Evolutionary conservation across 2,888 invertebrate species (phyloP).

Genomic region (Patella pellucida): DNA sequence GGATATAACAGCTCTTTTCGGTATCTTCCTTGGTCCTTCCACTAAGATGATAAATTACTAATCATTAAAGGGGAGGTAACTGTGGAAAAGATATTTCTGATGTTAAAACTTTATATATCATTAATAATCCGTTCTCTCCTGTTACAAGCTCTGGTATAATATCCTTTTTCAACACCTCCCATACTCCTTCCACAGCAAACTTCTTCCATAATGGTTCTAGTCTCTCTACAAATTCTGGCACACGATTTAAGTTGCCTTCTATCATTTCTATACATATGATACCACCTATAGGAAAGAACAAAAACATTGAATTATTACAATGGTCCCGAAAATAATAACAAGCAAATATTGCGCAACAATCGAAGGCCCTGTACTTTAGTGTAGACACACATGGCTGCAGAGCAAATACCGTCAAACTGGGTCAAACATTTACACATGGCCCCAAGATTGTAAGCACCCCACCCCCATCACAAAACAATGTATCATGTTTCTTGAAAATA

Average conservation of each 20-base stretch:
- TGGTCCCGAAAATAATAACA: no score
- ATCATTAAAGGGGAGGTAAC: neutral
- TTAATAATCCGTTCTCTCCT: neutral
- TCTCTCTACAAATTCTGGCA: conserved; percentile 1
- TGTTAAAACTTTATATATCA: neutral
- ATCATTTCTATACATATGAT: conserved; percentile 6
- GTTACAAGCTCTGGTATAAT: neutral
- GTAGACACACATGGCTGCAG: no score
- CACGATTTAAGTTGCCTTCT: neutral
- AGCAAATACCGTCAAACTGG: no score
- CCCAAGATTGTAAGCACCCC: no score
- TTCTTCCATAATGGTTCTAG: conserved; percentile 6
- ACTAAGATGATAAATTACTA: neutral
- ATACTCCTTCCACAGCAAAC: neutral
- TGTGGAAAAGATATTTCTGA: neutral
- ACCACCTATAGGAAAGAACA: neutral
- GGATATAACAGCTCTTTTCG: neutral
- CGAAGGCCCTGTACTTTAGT: no score
- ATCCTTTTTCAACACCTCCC: neutral
- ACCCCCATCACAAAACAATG: no score
- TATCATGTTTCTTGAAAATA: no score
- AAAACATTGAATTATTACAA: no score
- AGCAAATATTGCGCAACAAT: no score
- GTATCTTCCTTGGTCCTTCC: neutral
- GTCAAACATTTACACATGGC: no score